Evolutionary conservation across 2,888 invertebrate genomes (phyloP).

Genomic region (Apocheima hispidaria): DNA sequence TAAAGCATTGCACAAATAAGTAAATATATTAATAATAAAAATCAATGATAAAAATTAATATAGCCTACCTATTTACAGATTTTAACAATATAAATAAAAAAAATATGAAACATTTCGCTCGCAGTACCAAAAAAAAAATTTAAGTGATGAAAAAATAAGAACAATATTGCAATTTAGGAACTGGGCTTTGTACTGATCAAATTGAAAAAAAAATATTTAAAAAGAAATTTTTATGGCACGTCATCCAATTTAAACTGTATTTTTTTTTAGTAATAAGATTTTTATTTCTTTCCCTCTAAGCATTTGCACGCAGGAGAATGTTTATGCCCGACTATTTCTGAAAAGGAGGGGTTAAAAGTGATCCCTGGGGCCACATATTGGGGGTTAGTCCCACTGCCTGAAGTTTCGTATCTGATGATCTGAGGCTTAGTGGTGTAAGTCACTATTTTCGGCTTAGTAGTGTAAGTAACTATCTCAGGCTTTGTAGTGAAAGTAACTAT

Average conservation of each 20-base stretch:
- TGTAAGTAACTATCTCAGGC: constrained; percentile 54
- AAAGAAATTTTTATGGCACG: constrained; percentile 66
- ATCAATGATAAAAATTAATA: constrained; percentile 42
- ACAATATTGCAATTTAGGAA: constrained; percentile 51
- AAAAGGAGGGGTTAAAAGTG: constrained; percentile 68
- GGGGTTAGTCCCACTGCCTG: constrained; percentile 73
- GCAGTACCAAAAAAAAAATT: constrained; percentile 8
- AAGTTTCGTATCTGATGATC: constrained; percentile 72
- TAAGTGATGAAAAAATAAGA: constrained; percentile 1
- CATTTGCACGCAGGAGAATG: constrained; percentile 77
- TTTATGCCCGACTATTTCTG: constrained; percentile 66
- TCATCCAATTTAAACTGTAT: constrained; percentile 46
- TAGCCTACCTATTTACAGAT: constrained; percentile 67
- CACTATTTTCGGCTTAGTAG: constrained; percentile 57
- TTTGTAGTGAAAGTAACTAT: constrained; percentile 64
- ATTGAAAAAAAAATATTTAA: constrained; percentile 31
- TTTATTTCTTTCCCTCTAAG: constrained; percentile 69
- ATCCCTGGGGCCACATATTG: constrained; percentile 73
- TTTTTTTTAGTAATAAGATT: constrained; percentile 6
- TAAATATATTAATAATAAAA: constrained; percentile 29
- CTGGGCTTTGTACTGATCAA: constrained; percentile 55
- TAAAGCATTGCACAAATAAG: constrained; percentile 29
- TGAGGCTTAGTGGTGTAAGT: constrained; percentile 69
- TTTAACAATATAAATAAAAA: constrained; percentile 51
- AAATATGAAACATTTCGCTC: constrained; percentile 26